Base-by-base conservation (phyloP, 2,888 invertebrate species). In the Stratiomys singularior region DNA sequence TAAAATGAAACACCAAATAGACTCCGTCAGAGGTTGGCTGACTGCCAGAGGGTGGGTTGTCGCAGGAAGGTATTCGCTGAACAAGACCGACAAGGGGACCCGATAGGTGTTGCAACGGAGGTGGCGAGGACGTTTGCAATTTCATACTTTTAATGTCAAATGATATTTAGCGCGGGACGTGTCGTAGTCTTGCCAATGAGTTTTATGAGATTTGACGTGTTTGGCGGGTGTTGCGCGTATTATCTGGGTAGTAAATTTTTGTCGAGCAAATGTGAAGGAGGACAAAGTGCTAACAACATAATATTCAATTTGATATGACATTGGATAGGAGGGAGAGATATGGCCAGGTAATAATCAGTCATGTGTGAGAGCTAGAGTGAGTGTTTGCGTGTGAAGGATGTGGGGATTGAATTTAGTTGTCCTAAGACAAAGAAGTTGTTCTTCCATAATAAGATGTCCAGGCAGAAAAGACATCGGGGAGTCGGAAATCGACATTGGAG, bases 71-170 rank as follows among this genome's bases (percentile, higher is more conserved):
- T 13, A 9, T 9, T 52, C 23, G 23, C 18, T 7, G 2, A 25
- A 23, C 52, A 15, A 15, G 23, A 4, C 23, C 5, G 60, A 60
- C 21, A 25, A 4, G 11, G 25, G 60, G 52, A 18, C 7, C 18
- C 0, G 52, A 52, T 60, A 60, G 23, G 25, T 23, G 60, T 60
- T 23, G 60, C 11, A 60, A 30, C 11, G 28, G 18, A 64, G 30
- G 30, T 1, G 52, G 52, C 52, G 15, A 52, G n/a, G 1, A 60
- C 23, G 25, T 7, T 64, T 69, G 69, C 46, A 47, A 69, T 69
- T 69, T 69, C 69, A 69, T 69, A 69, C 69, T 69, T 69, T 69
- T 69, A 21, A 47, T 69, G 69, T 69, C 69, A 47, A 69, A 23
- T 25, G 69, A 69, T 47, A 69, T 69, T 23, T 25, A 67, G 47